These are phyloP conservation scores for Operophtera brumata DNA, from an alignment of 2,888 invertebrate species.

Conservation along the genomic window DNA sequence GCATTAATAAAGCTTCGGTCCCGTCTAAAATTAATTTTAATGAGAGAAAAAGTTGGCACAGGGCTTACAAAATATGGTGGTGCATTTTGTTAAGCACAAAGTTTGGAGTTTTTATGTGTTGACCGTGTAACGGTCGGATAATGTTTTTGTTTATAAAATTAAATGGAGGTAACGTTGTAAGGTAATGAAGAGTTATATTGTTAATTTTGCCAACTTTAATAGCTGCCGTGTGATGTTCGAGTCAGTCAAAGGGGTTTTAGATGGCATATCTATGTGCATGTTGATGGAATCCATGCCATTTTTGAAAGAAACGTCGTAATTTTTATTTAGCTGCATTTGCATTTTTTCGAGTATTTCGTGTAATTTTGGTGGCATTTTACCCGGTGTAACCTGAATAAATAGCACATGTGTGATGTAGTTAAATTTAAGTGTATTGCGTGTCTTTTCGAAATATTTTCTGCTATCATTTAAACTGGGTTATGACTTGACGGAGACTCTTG, in stretches of 20 bases:
- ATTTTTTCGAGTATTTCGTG: too few relatives aligned
- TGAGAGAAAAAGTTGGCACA: slow-evolving; percentile 34
- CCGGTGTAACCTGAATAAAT: too few relatives aligned
- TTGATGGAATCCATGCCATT: too few relatives aligned
- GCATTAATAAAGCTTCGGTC: slow-evolving; percentile 23
- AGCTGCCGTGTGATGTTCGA: slow-evolving; percentile 2
- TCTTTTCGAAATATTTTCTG: too few relatives aligned
- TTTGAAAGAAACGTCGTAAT: too few relatives aligned
- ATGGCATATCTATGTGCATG: background rate
- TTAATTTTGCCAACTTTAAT: slow-evolving; percentile 21
- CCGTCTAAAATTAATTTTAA: slow-evolving; percentile 39
- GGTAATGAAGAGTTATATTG: slow-evolving; percentile 33
- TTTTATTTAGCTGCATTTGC: too few relatives aligned
- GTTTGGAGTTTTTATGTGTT: slow-evolving; percentile 26
- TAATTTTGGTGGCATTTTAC: too few relatives aligned
- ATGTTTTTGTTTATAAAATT: slow-evolving; percentile 31
- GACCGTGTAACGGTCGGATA: slow-evolving; percentile 2
- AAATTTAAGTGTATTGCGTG: too few relatives aligned
- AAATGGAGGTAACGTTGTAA: slow-evolving; percentile 26
- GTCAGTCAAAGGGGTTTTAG: background rate
- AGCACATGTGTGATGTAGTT: too few relatives aligned
- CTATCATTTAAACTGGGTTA: too few relatives aligned
- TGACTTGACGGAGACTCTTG: too few relatives aligned
- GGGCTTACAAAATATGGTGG: slow-evolving; percentile 31
- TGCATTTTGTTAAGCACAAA: slow-evolving; percentile 34